Evolutionary conservation across 53 echinoderm and acorn worm genomes (phyloP), one percentile per base, ranked within the genome.

Genomic region (Echinometra lucunter): DNA sequence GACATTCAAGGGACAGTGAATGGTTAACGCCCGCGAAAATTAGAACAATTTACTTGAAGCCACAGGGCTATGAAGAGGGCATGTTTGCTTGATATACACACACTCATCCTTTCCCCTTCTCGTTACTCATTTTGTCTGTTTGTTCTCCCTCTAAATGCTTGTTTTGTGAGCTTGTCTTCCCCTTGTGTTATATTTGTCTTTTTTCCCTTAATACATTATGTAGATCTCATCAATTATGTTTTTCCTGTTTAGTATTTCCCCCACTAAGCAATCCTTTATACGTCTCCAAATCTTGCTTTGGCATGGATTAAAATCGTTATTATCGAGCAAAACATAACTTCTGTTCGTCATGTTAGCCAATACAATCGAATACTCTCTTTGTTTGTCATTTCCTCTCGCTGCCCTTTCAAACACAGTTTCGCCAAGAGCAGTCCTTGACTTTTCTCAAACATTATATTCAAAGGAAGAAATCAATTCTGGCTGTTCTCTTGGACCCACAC

Each of bases 41-140:
- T 90, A 90, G 90, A 90, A 90, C 90, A 90, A 90, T 90, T 90
- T 90, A 57, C 90, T 63, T 66, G 40, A 21, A 63, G 57, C 90
- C 63, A 63, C 45, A 90, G 90, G 90, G 90, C 32, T 38, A 60
- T 37, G 90, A 32, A 89, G 89, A 83, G 23, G 72, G 32, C n/a
- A 90, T 90, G 66, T 90, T 90, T 90, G 58, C 90, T 90, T 58
- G 63, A 19, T 57, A 35, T 37, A 90, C 63, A 40, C 90, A 35
- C 90, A 90, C 32, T 12, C 12, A 55, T 27, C 17, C 4, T 47
- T 88, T 53, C 35, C 7, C n/a, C 88, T 88, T 45, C 30, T 21
- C 11, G 19, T 55, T 88, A 6, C 63, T 18, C 21, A 4, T 63
- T 63, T 56, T 56, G 56, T 56, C n/a, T 63, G 16, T 63, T 63